Conservation (phyloP, 2,113 vertebrate species). For the Vimba vimba region DNA sequence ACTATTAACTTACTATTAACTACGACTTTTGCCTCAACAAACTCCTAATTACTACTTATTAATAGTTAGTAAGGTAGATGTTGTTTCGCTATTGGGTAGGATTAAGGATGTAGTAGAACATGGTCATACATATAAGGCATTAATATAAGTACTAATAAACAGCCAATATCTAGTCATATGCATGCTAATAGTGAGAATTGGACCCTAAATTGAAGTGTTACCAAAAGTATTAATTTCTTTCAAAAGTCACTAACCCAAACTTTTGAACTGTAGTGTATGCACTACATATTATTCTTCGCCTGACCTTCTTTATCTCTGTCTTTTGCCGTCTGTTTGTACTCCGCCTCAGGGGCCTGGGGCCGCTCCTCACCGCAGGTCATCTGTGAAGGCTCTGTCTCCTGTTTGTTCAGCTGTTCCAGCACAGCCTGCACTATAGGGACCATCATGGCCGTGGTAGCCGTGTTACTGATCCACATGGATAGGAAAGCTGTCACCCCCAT, state of each 20-base stretch:
- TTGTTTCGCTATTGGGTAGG: too few species aligned
- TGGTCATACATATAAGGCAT: too few species aligned
- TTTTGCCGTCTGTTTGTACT: slow-evolving; percentile 67
- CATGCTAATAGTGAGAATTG: too few species aligned
- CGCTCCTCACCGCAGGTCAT: slow-evolving; percentile 64
- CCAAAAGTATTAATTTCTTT: background rate
- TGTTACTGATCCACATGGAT: slow-evolving; percentile 99
- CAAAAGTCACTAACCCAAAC: background rate
- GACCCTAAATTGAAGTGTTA: too few species aligned
- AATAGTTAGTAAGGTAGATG: too few species aligned
- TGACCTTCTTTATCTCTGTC: slow-evolving; percentile 72
- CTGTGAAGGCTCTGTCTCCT: slow-evolving; percentile 64
- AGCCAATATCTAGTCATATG: too few species aligned
- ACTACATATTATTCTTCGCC: background rate
- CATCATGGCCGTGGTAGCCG: slow-evolving; percentile 97
- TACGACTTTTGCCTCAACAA: too few species aligned
- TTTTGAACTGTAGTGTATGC: background rate
- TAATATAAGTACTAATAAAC: too few species aligned
- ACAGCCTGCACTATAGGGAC: slow-evolving; percentile 94
- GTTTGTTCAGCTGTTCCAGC: slow-evolving; percentile 82
- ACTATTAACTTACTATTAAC: too few species aligned
- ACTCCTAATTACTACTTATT: too few species aligned
- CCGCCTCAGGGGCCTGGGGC: slow-evolving; percentile 63
- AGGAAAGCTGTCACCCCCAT: slow-evolving; percentile 93
- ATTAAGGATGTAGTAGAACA: too few species aligned